A percentile compares a stretch with the other conserved stretches of the same genome.
phyloP scores from a whole-genome alignment of 2,888 invertebrate species.

The Caenorhabditis drosophilae region DNA sequence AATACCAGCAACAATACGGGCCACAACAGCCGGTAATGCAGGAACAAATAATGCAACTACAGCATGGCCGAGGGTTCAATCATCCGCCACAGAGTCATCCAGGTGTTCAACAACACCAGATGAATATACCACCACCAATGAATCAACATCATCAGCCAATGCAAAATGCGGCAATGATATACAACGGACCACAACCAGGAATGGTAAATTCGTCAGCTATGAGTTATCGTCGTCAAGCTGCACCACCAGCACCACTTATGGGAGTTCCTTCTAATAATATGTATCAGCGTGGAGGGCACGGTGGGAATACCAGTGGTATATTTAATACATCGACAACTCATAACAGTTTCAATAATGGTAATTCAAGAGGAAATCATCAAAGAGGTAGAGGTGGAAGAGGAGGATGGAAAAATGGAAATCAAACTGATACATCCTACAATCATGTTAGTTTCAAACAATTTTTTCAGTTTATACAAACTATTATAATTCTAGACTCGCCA shows the following conservation, averaged over 20 bases:
- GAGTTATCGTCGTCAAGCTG: background rate
- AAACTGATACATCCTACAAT: background rate
- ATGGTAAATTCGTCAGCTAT: no score
- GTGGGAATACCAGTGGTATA: background rate
- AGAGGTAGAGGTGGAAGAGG: conserved; percentile 3
- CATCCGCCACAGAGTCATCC: background rate
- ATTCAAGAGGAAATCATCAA: no score
- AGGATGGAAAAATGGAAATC: background rate
- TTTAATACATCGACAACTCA: background rate
- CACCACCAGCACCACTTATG: conserved; percentile 18
- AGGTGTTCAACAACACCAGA: background rate
- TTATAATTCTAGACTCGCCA: conserved; percentile 22
- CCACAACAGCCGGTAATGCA: no score
- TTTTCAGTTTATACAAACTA: background rate
- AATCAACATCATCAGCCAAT: no score
- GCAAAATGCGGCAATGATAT: no score
- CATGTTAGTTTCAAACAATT: background rate
- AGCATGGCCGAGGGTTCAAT: no score
- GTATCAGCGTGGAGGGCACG: background rate
- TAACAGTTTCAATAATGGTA: conserved; percentile 1
- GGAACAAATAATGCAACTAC: no score
- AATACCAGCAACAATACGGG: conserved; percentile 14
- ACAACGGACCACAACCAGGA: no score
- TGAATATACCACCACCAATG: no score
- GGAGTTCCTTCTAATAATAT: conserved; percentile 1